Evolutionary conservation across 2,113 vertebrate species (phyloP), one percentile per base, ranked within the genome.

Genomic region (Campylomormyrus numenius): DNA sequence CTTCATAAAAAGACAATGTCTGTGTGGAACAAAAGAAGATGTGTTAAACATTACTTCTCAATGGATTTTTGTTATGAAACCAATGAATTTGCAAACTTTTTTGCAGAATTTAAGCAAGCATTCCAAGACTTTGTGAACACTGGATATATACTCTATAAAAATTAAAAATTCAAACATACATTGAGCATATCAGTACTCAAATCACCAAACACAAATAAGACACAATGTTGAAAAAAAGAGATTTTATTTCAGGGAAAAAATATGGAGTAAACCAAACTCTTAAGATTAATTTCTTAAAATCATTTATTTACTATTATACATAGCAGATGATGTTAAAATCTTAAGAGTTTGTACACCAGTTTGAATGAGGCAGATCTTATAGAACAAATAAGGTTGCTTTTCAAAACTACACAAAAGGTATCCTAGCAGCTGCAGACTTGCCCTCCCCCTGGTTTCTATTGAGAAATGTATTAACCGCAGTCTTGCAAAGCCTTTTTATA

Each of bases 271-370:
- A 96, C 95, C 94, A 96, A 96, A 96, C 94, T 96, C 92, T 95
- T 96, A 96, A 95, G 96, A 96, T 97, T 94, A 94, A 96, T 95
- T 94, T 97, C 95, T 97, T 96, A 97, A 97, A 98, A 97, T 96
- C 93, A 96, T 96, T 97, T 97, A 97, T 97, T 97, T 97, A 97
- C 97, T 98, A 97, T 96, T 95, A 95, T 97, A 98, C 96, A 98
- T 94, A 96, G 95, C 94, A 94, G 95, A 97, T 94, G 96, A 96
- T 93, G 94, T 97, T 96, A 97, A 95, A 94, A 96, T 95, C 93
- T 96, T 93, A 95, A 91, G 93, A 94, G 94, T 96, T 96, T 96
- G 93, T 96, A 96, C 95, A 96, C 94, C 94, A 90, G 93, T 70
- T 90, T 90, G 88, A 92, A 94, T 94, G 95, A 94, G 90, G 92